phyloP scores from a whole-genome alignment of 2,113 vertebrate genomes.

The Phaethon lepturus region DNA sequence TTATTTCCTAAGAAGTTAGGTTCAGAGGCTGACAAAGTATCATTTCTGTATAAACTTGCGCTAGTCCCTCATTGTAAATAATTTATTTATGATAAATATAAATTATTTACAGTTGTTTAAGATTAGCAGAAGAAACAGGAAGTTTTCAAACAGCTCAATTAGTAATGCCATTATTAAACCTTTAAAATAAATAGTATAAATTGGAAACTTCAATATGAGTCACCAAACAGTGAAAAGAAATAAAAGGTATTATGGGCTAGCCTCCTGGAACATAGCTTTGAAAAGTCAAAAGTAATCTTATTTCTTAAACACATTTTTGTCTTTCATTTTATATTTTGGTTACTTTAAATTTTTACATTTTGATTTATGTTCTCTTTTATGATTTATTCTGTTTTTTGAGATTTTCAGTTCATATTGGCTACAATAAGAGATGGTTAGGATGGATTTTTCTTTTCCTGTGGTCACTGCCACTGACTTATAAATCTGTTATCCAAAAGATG shows the following conservation, averaged over 20 bases:
- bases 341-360: not conserved
- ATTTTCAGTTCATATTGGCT: not conserved
- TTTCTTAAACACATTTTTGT: not conserved
- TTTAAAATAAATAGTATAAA: accelerated
- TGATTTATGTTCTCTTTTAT: not conserved
- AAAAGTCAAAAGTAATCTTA: not conserved
- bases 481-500: not conserved
- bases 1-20: not conserved
- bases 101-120: not conserved
- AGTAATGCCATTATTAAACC: not conserved
- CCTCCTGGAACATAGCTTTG: not conserved
- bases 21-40: not conserved
- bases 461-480: not conserved
- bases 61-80: not conserved
- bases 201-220: not conserved
- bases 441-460: not conserved
- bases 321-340: not conserved
- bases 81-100: not conserved
- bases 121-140: not conserved
- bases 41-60: not conserved
- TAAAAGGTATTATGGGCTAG: not conserved
- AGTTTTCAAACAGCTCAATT: not conserved
- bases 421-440: not conserved
- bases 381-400: not conserved
- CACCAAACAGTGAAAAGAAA: not conserved